Conservation (phyloP, 2,797 vertebrate species). For the Paratrypauchen microcephalus region DNA sequence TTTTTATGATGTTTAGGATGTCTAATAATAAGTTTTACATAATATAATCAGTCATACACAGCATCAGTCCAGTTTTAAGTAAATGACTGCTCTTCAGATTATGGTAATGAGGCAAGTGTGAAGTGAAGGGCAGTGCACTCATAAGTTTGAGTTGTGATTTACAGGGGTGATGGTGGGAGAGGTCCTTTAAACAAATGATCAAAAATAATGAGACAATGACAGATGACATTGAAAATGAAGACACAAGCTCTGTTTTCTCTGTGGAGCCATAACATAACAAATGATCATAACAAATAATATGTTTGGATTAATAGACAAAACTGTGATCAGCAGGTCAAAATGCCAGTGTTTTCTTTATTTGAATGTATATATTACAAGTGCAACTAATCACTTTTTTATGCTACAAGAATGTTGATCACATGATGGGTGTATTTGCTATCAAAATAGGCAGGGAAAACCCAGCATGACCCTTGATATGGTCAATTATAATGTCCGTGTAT, state of each 20-base stretch:
- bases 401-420: slow-evolving; percentile 32
- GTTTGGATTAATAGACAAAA: neutral
- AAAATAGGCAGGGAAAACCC: slow-evolving; percentile 17
- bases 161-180: slow-evolving; percentile 48
- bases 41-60: neutral
- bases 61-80: neutral
- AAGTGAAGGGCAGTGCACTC: slow-evolving; percentile 1
- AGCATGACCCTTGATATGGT: slow-evolving; percentile 8
- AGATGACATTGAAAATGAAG: neutral
- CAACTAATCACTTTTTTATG: slow-evolving; percentile 3
- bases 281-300: neutral
- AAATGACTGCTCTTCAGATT: slow-evolving; percentile 7
- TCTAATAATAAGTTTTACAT: too few relatives aligned
- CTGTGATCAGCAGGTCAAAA: neutral
- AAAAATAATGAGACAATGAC: neutral
- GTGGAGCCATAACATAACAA: neutral
- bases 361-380: neutral
- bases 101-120: slow-evolving; percentile 10
- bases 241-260: neutral
- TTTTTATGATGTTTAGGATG: neutral
- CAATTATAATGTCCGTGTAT: neutral
- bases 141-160: slow-evolving; percentile 30
- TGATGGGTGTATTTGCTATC: slow-evolving; percentile 19
- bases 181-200: slow-evolving; percentile 24
- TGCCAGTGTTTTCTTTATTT: neutral